A percentile compares a stretch with the other conserved stretches of the same genome.
Conservation (phyloP, 2,113 vertebrate species). For the Chaetorhynchus papuensis region DNA sequence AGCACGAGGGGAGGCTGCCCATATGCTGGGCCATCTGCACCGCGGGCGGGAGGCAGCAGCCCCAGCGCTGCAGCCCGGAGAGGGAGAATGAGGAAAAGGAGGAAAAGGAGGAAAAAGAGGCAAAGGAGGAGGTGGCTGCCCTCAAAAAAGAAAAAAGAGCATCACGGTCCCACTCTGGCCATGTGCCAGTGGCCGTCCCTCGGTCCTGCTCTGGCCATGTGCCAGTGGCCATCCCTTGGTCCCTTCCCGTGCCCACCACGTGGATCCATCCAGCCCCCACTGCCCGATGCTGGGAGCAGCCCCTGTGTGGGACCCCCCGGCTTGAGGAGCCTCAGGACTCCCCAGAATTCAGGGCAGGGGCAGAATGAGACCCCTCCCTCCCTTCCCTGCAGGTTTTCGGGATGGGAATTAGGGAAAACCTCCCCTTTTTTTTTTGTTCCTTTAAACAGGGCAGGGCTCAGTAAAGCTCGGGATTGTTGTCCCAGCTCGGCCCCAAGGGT, state of each 20-base stretch:
- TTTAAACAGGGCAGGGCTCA: neutral
- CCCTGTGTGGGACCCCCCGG: rapidly evolving
- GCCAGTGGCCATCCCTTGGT: rapidly evolving
- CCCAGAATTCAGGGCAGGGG: neutral
- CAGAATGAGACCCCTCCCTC: neutral
- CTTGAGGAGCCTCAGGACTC: neutral
- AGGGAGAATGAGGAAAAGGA: neutral
- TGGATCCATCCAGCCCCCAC: neutral
- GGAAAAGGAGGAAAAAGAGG: neutral
- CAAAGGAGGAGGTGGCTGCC: neutral
- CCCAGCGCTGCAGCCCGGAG: neutral
- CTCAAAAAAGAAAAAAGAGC: neutral
- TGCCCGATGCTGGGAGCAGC: neutral
- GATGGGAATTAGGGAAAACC: neutral
- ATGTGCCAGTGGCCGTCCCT: rapidly evolving
- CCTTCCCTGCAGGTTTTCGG: neutral
- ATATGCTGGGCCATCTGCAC: constrained; percentile 76
- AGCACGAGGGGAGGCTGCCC: constrained; percentile 57
- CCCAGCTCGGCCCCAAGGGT: neutral
- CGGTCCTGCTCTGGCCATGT: rapidly evolving
- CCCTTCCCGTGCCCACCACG: rapidly evolving
- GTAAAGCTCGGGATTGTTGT: neutral
- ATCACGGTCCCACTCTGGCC: rapidly evolving
- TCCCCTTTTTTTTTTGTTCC: rapidly evolving
- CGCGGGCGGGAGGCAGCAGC: neutral